Conservation (phyloP, 2,797 vertebrate species). For the Huso huso region DNA sequence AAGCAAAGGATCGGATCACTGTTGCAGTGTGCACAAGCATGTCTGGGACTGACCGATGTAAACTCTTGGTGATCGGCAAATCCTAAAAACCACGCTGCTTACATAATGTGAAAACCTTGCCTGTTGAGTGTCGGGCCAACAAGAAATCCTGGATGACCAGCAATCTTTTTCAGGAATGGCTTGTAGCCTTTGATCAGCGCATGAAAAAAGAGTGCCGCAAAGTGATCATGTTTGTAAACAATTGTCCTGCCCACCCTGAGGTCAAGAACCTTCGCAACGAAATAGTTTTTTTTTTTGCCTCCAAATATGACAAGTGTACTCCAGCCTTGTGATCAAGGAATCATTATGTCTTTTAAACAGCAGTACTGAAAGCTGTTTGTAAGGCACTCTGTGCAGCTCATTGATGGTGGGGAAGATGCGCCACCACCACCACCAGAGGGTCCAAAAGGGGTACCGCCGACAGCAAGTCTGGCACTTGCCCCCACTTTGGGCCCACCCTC, state of each 20-base stretch:
- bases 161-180: not conserved
- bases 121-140: not conserved
- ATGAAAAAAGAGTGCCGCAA: not conserved
- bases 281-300: not conserved
- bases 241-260: not conserved
- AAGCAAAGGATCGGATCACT: not conserved
- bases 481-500: no score
- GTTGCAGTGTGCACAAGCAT: not conserved
- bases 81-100: not conserved
- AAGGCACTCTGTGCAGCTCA: no score
- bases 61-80: not conserved
- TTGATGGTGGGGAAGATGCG: no score
- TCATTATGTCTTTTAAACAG: no score
- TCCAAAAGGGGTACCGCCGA: no score
- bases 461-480: no score
- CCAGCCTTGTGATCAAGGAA: no score
- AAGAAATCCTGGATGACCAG: not conserved
- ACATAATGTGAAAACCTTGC: not conserved
- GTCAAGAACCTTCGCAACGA: not conserved
- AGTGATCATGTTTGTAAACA: not conserved
- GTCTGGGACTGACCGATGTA: not conserved
- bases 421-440: no score
- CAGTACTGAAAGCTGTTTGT: no score
- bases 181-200: not conserved
- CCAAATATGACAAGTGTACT: no score